Percentiles rank a stretch among this genome's conserved stretches.
Conservation (phyloP, 2,888 invertebrate species). For the Himalopsyche anomala region DNA sequence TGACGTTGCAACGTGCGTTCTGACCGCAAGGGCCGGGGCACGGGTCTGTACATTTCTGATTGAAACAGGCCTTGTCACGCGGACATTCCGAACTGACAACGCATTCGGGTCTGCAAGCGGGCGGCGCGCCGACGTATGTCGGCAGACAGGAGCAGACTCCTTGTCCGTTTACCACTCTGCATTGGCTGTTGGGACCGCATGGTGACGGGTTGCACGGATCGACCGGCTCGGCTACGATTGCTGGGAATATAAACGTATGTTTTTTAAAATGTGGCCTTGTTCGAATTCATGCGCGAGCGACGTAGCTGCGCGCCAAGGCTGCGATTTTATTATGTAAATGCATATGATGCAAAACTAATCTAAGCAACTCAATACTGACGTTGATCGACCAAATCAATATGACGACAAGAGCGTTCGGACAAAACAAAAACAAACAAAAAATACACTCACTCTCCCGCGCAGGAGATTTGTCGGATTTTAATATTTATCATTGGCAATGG, state of each 20-base stretch:
- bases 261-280: too few relatives aligned
- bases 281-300: too few relatives aligned
- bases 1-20: conserved; percentile 84
- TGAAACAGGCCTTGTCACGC: conserved; percentile 81
- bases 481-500: too few relatives aligned
- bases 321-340: too few relatives aligned
- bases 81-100: conserved; percentile 84
- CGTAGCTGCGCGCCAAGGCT: too few relatives aligned
- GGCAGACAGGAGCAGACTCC: conserved; percentile 83
- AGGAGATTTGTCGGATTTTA: not conserved
- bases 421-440: not conserved
- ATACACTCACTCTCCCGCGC: conserved; percentile 12
- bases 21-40: conserved; percentile 85
- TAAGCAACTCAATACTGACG: too few relatives aligned
- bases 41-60: conserved; percentile 83
- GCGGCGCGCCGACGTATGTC: conserved; percentile 82
- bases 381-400: conserved; percentile 43
- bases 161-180: conserved; percentile 83
- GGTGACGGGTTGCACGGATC: conserved; percentile 87
- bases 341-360: too few relatives aligned
- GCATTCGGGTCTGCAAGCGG: conserved; percentile 86
- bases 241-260: conserved; percentile 80
- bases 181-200: conserved; percentile 89
- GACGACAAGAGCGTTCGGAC: not conserved
- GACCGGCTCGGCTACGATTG: conserved; percentile 81